Conservation (phyloP, 2,113 vertebrate species). For the Callithrix jacchus region DNA sequence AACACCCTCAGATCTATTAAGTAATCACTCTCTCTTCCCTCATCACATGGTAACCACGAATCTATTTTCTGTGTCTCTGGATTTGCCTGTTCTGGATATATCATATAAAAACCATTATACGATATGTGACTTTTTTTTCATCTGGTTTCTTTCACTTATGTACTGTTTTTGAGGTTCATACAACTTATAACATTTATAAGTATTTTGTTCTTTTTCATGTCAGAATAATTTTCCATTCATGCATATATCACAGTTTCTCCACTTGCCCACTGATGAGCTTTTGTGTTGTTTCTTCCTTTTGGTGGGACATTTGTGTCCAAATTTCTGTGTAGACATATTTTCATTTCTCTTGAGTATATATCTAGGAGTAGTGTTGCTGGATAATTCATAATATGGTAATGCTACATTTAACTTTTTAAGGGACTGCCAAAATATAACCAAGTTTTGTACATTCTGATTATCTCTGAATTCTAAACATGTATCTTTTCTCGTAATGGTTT, state of each 20-base stretch:
- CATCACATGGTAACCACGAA: not conserved
- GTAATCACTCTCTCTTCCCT: not conserved
- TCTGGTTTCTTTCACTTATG: not conserved
- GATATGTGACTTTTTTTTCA: not conserved
- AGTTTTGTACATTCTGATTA: not conserved
- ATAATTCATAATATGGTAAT: not conserved
- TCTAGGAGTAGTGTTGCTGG: not conserved
- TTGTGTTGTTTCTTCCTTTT: not conserved
- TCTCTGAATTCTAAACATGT: not conserved
- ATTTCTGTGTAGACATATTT: not conserved
- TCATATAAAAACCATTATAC: not conserved
- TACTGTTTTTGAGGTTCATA: not conserved
- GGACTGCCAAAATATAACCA: not conserved
- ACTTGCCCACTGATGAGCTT: not conserved
- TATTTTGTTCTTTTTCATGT: not conserved
- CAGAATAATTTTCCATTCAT: not conserved
- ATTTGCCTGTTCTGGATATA: not conserved
- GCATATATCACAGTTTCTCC: too few relatives aligned
- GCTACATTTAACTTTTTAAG: not conserved
- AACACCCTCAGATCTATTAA: not conserved
- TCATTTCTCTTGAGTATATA: not conserved
- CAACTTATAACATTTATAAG: not conserved
- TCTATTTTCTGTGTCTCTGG: not conserved
- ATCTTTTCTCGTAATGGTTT: not conserved
- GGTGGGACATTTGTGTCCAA: not conserved